Percentiles rank a stretch among this genome's conserved stretches.
Conservation (phyloP, 1,140 invertebrate genomes). For the Achroia grisella region DNA sequence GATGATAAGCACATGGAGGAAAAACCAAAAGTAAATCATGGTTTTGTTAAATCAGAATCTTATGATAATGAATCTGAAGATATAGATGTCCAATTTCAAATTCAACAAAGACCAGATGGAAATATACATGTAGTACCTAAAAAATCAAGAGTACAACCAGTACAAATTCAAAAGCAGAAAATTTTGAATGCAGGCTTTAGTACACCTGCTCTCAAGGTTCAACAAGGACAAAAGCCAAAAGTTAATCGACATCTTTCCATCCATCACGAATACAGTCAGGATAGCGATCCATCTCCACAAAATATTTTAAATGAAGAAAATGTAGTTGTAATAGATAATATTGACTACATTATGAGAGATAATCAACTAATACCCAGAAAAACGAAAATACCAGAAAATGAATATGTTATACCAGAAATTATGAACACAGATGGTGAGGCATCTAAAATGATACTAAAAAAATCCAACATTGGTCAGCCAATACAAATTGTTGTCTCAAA, state of each 20-base stretch:
- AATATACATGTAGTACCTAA: conserved; percentile 72
- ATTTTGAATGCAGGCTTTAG: conserved; percentile 47
- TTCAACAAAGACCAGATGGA: conserved; percentile 48
- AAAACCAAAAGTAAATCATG: conserved; percentile 17
- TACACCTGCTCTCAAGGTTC: conserved; percentile 8
- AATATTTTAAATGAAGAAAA: conserved; percentile 55
- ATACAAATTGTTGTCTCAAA: conserved; percentile 68
- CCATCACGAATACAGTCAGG: conserved; percentile 12
- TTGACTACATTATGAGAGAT: conserved; percentile 69
- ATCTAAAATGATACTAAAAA: conserved; percentile 44
- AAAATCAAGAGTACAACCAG: conserved; percentile 31
- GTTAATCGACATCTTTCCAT: conserved; percentile 1
- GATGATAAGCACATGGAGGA: conserved; percentile 53
- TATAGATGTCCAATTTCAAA: conserved; percentile 47
- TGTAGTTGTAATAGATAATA: conserved; percentile 73
- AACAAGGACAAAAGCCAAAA: conserved; percentile 10
- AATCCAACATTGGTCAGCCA: conserved; percentile 51
- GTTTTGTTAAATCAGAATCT: conserved; percentile 47
- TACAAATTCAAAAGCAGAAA: conserved; percentile 35
- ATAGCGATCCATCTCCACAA: conserved; percentile 18
- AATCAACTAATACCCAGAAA: conserved; percentile 47
- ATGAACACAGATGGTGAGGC: conserved; percentile 25
- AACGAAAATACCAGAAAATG: conserved; percentile 16
- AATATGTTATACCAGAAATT: conserved; percentile 33
- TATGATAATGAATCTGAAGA: conserved; percentile 48